Evolutionary conservation across 2,888 invertebrate species (phyloP).

Genomic region (Leptopterna dolabrata): DNA sequence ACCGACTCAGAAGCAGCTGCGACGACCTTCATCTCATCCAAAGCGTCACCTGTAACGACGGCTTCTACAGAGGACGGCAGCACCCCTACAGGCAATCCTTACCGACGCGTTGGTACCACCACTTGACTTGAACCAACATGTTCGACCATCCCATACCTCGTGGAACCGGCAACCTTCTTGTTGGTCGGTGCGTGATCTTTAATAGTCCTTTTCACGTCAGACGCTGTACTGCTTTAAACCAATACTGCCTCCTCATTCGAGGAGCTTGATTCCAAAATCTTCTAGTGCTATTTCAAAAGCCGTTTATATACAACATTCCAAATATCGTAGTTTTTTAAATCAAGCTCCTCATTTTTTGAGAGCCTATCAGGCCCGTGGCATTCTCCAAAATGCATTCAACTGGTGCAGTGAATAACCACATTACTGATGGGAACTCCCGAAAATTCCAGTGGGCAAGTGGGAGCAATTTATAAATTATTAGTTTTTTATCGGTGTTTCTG

Average conservation of each 20-base stretch:
- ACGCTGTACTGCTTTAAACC: neutral
- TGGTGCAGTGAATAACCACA: too few relatives aligned
- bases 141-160: neutral
- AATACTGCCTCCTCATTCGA: neutral
- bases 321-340: neutral
- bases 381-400: too few relatives aligned
- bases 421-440: neutral
- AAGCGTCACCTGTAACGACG: neutral
- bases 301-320: too few relatives aligned
- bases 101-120: neutral
- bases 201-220: too few relatives aligned
- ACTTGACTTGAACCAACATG: neutral
- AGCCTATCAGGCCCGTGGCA: neutral
- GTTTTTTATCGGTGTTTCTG: too few relatives aligned
- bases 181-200: neutral
- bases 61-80: neutral
- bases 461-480: too few relatives aligned
- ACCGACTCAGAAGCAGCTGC: neutral
- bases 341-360: neutral
- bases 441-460: too few relatives aligned
- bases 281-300: too few relatives aligned
- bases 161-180: too few relatives aligned
- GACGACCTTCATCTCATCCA: neutral
- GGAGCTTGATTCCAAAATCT: neutral
- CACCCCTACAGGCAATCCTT: neutral